Conservation (phyloP, 2,797 vertebrate genomes). For the Buphagus erythrorhynchus region DNA sequence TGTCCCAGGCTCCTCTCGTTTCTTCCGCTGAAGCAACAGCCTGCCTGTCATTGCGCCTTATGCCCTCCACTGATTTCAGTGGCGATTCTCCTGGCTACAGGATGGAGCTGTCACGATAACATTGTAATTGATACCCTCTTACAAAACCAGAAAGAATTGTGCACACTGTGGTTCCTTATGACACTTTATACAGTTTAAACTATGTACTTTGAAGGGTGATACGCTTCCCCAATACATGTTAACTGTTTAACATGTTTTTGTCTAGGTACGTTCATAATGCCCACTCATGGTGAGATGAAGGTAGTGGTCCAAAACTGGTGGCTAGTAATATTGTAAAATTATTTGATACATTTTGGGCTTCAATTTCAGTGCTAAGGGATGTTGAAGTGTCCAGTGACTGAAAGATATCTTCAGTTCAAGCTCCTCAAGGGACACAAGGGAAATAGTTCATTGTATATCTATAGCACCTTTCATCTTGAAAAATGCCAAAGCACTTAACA, state of each 20-base stretch:
- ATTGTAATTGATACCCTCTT: neutral
- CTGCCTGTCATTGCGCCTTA: neutral
- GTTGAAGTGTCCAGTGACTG: neutral
- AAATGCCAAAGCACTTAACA: neutral
- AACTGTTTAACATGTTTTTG: neutral
- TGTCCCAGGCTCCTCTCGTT: rapidly evolving
- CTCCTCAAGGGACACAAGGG: neutral
- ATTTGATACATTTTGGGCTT: neutral
- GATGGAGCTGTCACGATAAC: neutral
- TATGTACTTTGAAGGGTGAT: neutral
- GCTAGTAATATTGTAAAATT: neutral
- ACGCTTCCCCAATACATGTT: neutral
- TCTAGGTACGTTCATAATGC: neutral
- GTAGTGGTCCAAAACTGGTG: neutral
- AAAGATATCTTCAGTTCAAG: neutral
- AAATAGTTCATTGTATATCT: neutral
- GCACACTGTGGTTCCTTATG: rapidly evolving
- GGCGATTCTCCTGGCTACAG: neutral
- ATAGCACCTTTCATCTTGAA: neutral
- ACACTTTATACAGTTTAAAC: neutral
- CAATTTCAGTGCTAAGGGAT: neutral
- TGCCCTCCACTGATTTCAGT: rapidly evolving
- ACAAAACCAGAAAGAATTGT: too few relatives aligned
- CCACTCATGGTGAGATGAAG: rapidly evolving
- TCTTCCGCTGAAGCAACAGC: neutral